Evolutionary conservation across 2,113 vertebrate species (phyloP).

Genomic region (Larimichthys polyactis): DNA sequence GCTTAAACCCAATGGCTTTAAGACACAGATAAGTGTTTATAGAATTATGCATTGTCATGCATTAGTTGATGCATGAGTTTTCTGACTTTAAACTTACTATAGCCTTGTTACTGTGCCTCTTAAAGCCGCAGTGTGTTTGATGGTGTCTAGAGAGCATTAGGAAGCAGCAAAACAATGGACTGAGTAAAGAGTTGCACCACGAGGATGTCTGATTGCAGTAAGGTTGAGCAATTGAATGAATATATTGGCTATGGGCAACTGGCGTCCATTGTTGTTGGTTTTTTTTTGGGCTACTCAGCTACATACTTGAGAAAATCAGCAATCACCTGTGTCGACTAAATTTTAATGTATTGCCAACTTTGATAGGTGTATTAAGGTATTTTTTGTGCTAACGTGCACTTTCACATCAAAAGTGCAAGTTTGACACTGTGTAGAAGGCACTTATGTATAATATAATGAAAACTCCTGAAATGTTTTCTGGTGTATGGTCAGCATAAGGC

Average conservation of each 20-base stretch:
- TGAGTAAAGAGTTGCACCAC: neutral
- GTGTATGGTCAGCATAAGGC: neutral
- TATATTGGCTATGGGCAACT: too few relatives aligned
- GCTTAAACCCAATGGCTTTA: neutral
- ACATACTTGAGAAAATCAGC: too few relatives aligned
- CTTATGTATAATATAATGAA: too few relatives aligned
- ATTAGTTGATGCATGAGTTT: neutral
- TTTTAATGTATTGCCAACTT: too few relatives aligned
- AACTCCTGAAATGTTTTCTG: too few relatives aligned
- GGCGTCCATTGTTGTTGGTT: too few relatives aligned
- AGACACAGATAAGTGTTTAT: neutral
- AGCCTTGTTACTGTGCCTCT: neutral
- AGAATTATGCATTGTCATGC: neutral
- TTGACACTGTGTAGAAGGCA: neutral
- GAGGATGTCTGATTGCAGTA: neutral
- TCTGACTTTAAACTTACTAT: too few relatives aligned
- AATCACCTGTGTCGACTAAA: too few relatives aligned
- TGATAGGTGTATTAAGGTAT: too few relatives aligned
- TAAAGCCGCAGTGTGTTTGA: neutral
- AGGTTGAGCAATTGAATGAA: too few relatives aligned
- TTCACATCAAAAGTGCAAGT: neutral
- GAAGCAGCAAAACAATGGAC: neutral
- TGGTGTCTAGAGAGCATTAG: neutral
- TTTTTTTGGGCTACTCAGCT: too few relatives aligned
- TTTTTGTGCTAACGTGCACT: too few relatives aligned